Conservation (phyloP, 1,140 invertebrate species). For the Plectrocnemia conspersa region DNA sequence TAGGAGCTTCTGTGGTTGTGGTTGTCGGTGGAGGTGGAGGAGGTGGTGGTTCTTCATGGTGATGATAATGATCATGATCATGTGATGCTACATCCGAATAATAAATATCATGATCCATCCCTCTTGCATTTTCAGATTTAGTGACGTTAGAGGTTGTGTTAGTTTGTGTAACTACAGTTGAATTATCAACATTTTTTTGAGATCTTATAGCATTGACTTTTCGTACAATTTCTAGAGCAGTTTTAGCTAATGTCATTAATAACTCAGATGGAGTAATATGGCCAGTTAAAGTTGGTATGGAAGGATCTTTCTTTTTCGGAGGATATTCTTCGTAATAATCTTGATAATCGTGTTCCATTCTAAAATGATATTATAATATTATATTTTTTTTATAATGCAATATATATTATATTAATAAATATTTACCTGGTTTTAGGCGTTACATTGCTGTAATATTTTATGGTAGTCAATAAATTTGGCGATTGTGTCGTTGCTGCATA, state of each 20-base stretch:
- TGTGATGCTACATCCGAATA: slow-evolving; percentile 11
- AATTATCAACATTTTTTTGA: background rate
- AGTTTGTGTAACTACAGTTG: slow-evolving; percentile 9
- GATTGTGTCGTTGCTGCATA: background rate
- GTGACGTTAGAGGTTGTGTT: slow-evolving; percentile 30
- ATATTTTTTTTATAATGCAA: background rate
- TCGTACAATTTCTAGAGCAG: slow-evolving; percentile 43
- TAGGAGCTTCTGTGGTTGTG: slow-evolving; percentile 39
- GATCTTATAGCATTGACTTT: slow-evolving; percentile 43
- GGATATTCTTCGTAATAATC: slow-evolving; percentile 20
- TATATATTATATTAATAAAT: background rate
- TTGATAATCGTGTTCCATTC: slow-evolving; percentile 15
- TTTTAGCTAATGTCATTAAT: slow-evolving; percentile 42
- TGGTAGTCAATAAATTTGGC: slow-evolving; percentile 4
- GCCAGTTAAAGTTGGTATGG: slow-evolving; percentile 12
- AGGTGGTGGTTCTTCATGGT: slow-evolving; percentile 32
- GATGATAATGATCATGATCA: slow-evolving; percentile 35
- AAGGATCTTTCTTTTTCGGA: slow-evolving; percentile 6
- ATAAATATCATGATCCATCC: slow-evolving; percentile 23
- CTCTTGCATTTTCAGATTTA: slow-evolving; percentile 19
- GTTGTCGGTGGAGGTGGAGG: slow-evolving; percentile 19
- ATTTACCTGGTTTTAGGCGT: background rate
- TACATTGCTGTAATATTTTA: slow-evolving; percentile 12
- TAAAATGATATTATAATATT: background rate
- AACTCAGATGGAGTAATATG: slow-evolving; percentile 43